phyloP scores from a whole-genome alignment of 2,113 vertebrate genomes.

The Dryoscopus gambensis region DNA sequence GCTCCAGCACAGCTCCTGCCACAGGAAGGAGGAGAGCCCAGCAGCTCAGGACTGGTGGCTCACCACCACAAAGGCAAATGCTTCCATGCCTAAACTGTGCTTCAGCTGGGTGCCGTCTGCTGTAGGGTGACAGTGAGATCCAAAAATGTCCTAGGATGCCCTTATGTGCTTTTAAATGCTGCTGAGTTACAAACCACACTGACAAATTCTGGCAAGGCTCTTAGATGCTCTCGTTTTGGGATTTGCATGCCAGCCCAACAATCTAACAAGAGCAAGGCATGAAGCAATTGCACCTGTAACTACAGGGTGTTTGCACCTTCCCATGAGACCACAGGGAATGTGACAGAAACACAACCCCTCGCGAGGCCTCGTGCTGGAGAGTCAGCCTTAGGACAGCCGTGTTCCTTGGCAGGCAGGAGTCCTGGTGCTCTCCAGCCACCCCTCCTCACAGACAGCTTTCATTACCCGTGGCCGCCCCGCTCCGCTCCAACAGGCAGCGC shows the following conservation, averaged over 20 bases:
- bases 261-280: not conserved
- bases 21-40: not conserved
- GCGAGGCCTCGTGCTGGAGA: not conserved
- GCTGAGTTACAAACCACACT: not conserved
- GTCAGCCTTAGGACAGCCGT: rapidly evolving
- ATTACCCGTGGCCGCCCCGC: not conserved
- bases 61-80: rapidly evolving
- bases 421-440: not conserved
- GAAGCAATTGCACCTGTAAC: not conserved
- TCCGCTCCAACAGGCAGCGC: not conserved
- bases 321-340: not conserved
- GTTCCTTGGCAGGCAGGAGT: not conserved
- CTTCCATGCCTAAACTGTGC: not conserved
- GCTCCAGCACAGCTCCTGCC: not conserved
- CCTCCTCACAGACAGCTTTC: not conserved
- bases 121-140: not conserved
- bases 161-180: rapidly evolving
- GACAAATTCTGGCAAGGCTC: not conserved
- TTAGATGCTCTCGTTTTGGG: not conserved
- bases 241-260: not conserved
- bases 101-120: rapidly evolving
- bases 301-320: not conserved
- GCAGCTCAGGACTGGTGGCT: not conserved
- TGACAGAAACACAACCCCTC: not conserved
- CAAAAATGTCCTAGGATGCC: not conserved